Conservation (phyloP, 2,888 invertebrate species). For the Drosophila histrio region DNA sequence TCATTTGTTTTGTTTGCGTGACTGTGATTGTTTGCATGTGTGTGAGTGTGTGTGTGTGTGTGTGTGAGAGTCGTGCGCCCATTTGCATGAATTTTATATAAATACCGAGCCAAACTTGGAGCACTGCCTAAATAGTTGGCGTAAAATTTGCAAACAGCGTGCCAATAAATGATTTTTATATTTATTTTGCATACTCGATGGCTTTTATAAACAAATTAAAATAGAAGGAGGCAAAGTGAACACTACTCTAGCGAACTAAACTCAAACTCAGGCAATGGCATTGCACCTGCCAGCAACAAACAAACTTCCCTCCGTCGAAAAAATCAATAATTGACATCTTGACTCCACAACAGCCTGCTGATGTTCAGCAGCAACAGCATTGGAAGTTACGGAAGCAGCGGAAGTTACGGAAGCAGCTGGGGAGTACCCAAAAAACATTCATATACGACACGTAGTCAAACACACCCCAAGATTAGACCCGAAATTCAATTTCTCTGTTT, state of each 20-base stretch:
- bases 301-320: constrained; percentile 37
- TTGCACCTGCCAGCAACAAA: constrained; percentile 34
- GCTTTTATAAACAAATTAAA: constrained; percentile 7
- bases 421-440: constrained; percentile 10
- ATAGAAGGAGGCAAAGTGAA: neutral
- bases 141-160: constrained; percentile 12
- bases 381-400: neutral
- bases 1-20: constrained; percentile 62
- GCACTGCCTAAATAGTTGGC: constrained; percentile 36
- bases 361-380: constrained; percentile 29
- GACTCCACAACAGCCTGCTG: constrained; percentile 33
- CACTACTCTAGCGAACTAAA: neutral
- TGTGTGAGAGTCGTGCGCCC: constrained; percentile 21
- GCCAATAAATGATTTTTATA: constrained; percentile 32
- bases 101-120: constrained; percentile 45
- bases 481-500: constrained; percentile 9
- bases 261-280: constrained; percentile 1
- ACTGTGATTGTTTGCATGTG: constrained; percentile 5
- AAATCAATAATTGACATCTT: constrained; percentile 69
- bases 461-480: constrained; percentile 6
- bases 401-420: neutral
- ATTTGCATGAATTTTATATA: constrained; percentile 47
- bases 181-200: constrained; percentile 9
- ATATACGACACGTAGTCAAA: constrained; percentile 15
- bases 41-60: constrained; percentile 1